Percentiles rank a stretch among this genome's conserved stretches.
phyloP scores from a whole-genome alignment of 2,113 vertebrate species.

The Delphinus delphis region DNA sequence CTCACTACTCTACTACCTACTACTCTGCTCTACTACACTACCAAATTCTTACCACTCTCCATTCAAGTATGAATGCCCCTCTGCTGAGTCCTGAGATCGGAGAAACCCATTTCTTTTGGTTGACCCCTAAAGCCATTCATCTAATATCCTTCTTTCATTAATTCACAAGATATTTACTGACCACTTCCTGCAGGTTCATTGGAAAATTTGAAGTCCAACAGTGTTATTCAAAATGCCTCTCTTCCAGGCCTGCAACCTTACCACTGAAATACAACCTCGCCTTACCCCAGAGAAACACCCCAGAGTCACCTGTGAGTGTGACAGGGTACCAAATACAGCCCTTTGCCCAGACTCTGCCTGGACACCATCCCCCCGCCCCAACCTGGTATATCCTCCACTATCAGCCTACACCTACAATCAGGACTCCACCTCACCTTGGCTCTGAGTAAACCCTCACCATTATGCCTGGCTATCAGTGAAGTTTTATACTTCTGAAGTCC shows the following conservation, averaged over 20 bases:
- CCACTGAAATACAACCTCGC: not conserved
- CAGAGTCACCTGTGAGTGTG: not conserved
- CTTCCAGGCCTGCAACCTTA: not conserved
- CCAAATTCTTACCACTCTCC: not conserved
- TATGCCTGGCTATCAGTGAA: not conserved
- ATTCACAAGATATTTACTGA: not conserved
- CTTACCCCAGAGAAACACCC: not conserved
- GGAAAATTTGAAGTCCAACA: not conserved
- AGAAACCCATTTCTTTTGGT: not conserved
- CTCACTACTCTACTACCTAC: not conserved
- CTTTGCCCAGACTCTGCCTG: not conserved
- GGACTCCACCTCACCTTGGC: not conserved
- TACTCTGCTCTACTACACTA: too few relatives aligned
- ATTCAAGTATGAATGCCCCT: not conserved
- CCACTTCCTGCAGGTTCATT: not conserved
- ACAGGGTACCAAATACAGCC: not conserved
- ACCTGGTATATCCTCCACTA: not conserved
- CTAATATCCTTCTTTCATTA: not conserved
- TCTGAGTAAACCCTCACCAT: not conserved
- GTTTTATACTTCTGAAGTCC: not conserved
- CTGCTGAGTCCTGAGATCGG: not conserved
- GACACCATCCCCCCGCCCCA: not conserved
- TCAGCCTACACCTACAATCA: not conserved
- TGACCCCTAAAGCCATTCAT: not conserved
- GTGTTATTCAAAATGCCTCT: not conserved